Base-by-base conservation (phyloP, 2,113 vertebrate genomes). In the Aegypius monachus region DNA sequence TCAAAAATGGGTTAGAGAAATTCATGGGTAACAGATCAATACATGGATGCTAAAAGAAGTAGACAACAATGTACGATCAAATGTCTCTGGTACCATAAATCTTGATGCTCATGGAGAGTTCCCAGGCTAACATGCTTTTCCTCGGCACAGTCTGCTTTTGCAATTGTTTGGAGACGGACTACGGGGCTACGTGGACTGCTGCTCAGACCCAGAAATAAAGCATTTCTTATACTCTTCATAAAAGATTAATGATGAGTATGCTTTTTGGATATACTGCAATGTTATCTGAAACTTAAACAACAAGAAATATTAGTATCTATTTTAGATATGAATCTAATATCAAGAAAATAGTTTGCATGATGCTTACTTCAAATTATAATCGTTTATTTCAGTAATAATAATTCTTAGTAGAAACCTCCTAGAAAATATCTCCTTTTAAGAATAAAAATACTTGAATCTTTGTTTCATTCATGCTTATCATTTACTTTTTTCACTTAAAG, bases 51-150 rank as follows among this genome's bases (percentile, higher is more conserved):
- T 77, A 29, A 95, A 71, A 52, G 22, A 65, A 72, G 62, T 32
- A 58, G 62, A 53, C 20, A 65, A 50, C 0, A 0, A 52, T 45
- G 32, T 32, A 53, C 1, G 2, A 36, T 72, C 52, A 65, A 52
- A 56, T 12, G 43, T 73, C n/a, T 90, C 34, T 93, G 71, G 42
- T 9, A 31, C 25, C 77, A 36, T 53, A 83, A 70, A 48, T 72
- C 16, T 63, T 0, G 0, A 5, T 82, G 48, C 27, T 79, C 22
- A 21, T 8, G 21, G 34, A 42, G 22, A 65, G 11, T 18, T 73
- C 26, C 22, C 53, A 68, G 58, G 27, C 66, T 92, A 48, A 65
- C 26, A 15, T 65, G 34, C 21, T 85, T 88, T 91, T 45, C 27
- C 29, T 68, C n/a, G 10, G 3, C 16, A n/a, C 36, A 48, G 10